Percentiles rank a stretch among this genome's conserved stretches.
These are phyloP conservation scores for Phalloptychus januarius DNA, from an alignment of 2,797 vertebrate genomes.

Conservation along the genomic window DNA sequence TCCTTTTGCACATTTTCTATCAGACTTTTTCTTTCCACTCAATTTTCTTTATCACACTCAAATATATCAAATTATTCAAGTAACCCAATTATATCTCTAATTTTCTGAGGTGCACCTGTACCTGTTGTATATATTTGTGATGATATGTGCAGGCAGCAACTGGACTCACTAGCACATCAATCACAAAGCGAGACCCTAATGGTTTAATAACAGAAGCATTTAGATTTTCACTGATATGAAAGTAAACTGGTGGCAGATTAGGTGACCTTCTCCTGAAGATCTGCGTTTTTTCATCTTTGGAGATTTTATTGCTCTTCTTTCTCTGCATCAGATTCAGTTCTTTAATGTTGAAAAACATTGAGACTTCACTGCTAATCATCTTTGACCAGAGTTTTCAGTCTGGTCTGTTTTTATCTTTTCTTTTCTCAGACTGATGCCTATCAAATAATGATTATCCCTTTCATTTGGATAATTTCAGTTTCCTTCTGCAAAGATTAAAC, in stretches of 20 bases:
- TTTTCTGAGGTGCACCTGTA: background rate
- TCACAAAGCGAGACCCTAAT: background rate
- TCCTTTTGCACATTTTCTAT: background rate
- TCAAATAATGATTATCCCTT: background rate
- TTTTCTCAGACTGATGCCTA: background rate
- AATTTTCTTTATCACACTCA: background rate
- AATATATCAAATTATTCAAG: background rate
- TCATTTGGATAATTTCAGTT: background rate
- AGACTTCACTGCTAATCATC: background rate
- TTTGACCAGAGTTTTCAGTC: background rate
- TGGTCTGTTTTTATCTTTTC: background rate
- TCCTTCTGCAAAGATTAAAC: too few species aligned
- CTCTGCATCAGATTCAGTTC: background rate
- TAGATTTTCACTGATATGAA: background rate
- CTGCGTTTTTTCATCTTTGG: background rate
- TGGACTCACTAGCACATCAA: background rate
- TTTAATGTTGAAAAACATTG: background rate
- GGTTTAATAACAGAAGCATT: background rate
- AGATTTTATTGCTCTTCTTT: background rate
- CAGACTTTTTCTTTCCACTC: background rate
- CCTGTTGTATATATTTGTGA: background rate
- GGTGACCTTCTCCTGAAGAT: background rate
- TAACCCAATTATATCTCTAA: background rate
- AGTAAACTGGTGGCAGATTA: background rate
- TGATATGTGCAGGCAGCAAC: too few species aligned